Evolutionary conservation across 1,140 invertebrate genomes (phyloP), one percentile per base, ranked within the genome.

Genomic region (Heliconius himera): DNA sequence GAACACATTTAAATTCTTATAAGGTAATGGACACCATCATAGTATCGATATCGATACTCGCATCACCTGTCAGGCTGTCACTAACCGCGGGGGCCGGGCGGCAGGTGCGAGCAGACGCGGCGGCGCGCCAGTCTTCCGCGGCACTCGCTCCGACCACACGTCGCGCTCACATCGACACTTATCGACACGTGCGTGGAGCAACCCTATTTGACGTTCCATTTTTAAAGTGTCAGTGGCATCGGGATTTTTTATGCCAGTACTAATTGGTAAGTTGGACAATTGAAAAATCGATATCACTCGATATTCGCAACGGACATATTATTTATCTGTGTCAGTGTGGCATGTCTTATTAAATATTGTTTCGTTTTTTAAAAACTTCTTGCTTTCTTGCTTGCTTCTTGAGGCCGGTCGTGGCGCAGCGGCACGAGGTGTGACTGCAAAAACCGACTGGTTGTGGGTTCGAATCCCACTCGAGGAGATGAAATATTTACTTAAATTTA

Each of bases 41-140:
- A 72, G 29, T 87, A 90, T 92, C 90, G 91, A 93, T 89, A 90
- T 92, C 91, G 91, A 90, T 90, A 85, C 73, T 51, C 74, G 74
- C 70, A 66, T 85, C 87, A 91, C 90, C 88, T 89, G 90, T 89
- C 91, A 88, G 90, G 89, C 88, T 89, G 90, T 89, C 91, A 88
- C 91, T 92, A 91, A 76, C 79, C 83, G 89, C 86, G 91, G 91
- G 89, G 90, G 90, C 87, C 89, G 90, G 91, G 92, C 89, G 90
- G 91, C 91, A 92, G 91, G 91, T 92, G 91, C 82, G 76, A 80
- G 82, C 88, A 94, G 92, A 93, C 91, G 90, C 89, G 85, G 85
- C 91, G 92, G 92, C 92, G 92, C 92, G 92, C 89, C 91, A 93
- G 92, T 93, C 91, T 89, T 86, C 79, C 89, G 90, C 91, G 90